These are phyloP conservation scores for Acanthosepion pharaonis DNA, from an alignment of 2,888 invertebrate species.

Conservation along the genomic window DNA sequence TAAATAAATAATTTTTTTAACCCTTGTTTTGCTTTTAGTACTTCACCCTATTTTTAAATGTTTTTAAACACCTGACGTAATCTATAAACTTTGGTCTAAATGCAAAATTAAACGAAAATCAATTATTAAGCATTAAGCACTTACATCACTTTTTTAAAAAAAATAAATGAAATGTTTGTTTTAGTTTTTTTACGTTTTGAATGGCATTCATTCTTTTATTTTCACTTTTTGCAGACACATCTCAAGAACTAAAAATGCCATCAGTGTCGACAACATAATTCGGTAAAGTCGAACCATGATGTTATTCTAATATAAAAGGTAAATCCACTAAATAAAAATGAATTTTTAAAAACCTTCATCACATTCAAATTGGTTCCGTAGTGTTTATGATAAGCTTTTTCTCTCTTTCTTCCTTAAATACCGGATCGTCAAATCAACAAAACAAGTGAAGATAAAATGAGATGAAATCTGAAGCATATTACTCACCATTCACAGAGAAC, in stretches of 20 bases:
- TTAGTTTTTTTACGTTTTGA: no score
- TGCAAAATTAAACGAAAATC: no score
- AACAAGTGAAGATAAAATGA: background rate
- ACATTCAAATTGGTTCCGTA: background rate
- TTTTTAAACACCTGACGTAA: no score
- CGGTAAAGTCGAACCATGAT: background rate
- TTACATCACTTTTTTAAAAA: no score
- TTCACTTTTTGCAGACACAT: no score
- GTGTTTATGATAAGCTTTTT: background rate
- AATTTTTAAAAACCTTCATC: background rate
- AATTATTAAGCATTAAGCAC: no score
- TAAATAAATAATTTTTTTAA: no score
- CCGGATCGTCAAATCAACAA: background rate
- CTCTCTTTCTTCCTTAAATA: background rate
- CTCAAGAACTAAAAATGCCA: background rate
- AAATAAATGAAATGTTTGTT: no score
- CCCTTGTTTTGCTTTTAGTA: no score
- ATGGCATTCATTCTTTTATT: no score
- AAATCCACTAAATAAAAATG: background rate
- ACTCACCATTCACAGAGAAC: constrained; percentile 2
- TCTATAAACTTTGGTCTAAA: no score
- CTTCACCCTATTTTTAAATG: no score
- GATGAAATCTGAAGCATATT: background rate
- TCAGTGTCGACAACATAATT: background rate
- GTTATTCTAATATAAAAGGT: background rate